phyloP scores from a whole-genome alignment of 64 coral and sea anemone genomes.

The Catalaphyllia jardinei region DNA sequence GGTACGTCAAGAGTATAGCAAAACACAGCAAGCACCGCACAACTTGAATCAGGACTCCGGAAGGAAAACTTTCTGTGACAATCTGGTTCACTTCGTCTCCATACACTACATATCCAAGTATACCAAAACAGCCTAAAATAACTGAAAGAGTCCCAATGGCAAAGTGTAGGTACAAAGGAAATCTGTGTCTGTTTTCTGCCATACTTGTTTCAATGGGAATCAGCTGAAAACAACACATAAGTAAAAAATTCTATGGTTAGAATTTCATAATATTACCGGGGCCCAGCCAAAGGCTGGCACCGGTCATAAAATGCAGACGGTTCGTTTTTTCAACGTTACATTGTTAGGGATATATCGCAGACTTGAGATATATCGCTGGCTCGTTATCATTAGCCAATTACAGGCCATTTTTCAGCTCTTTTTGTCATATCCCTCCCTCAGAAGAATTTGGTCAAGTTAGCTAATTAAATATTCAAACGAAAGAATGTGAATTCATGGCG shows the following conservation, averaged over 20 bases:
- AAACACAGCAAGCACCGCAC: conserved; percentile 69
- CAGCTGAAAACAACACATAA: conserved; percentile 28
- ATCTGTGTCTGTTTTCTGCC: conserved; percentile 81
- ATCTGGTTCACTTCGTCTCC: conserved; percentile 75
- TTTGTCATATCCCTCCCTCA: no score
- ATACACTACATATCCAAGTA: conserved; percentile 79
- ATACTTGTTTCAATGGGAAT: conserved; percentile 93
- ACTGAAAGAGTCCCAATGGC: conserved; percentile 69
- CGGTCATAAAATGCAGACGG: no score
- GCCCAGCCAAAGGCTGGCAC: no score
- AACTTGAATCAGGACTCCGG: conserved; percentile 45
- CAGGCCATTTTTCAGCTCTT: no score
- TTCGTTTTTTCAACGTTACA: no score
- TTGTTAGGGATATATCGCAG: no score
- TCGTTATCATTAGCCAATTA: no score
- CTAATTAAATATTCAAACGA: no score
- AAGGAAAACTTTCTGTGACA: conserved; percentile 73
- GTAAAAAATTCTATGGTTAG: not conserved
- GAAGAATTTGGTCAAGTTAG: no score
- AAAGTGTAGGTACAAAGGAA: conserved; percentile 80
- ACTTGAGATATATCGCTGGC: no score
- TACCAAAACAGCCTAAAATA: conserved; percentile 78
- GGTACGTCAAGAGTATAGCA: conserved; percentile 83
- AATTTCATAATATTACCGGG: no score
- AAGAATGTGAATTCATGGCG: no score